A percentile compares a stretch with the other conserved stretches of the same genome.
Conservation (phyloP, 2,113 vertebrate genomes). For the Malurus elegans region DNA sequence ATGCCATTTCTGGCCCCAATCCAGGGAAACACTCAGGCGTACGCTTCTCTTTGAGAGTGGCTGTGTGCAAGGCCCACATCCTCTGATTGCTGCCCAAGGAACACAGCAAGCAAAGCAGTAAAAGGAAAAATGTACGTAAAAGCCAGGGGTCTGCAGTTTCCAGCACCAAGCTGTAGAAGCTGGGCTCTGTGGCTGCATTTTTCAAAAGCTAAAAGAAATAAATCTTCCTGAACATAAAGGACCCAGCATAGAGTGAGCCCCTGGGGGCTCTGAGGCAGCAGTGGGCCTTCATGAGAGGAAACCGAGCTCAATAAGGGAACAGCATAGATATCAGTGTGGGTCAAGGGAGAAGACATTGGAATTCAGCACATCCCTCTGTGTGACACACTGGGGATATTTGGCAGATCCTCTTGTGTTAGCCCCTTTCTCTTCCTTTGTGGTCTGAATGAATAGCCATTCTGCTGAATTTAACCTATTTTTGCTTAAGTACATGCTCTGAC, state of each 20-base stretch:
- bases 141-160: neutral
- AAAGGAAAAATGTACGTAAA: neutral
- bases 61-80: neutral
- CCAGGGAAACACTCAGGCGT: neutral
- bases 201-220: neutral
- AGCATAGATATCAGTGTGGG: neutral
- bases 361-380: neutral
- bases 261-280: neutral
- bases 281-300: neutral
- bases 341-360: neutral
- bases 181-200: neutral
- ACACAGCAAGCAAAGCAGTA: neutral
- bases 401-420: neutral
- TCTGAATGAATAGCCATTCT: slow-evolving; percentile 30
- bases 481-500: neutral
- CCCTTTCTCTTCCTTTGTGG: slow-evolving; percentile 22
- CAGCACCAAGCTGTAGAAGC: rapidly evolving
- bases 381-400: neutral
- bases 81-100: neutral
- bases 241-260: neutral
- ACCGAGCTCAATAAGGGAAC: neutral
- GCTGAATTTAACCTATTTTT: slow-evolving; percentile 32
- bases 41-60: neutral
- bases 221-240: neutral
- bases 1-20: neutral